phyloP scores from a whole-genome alignment of 2,888 invertebrate genomes.

The Agrochola litura region DNA sequence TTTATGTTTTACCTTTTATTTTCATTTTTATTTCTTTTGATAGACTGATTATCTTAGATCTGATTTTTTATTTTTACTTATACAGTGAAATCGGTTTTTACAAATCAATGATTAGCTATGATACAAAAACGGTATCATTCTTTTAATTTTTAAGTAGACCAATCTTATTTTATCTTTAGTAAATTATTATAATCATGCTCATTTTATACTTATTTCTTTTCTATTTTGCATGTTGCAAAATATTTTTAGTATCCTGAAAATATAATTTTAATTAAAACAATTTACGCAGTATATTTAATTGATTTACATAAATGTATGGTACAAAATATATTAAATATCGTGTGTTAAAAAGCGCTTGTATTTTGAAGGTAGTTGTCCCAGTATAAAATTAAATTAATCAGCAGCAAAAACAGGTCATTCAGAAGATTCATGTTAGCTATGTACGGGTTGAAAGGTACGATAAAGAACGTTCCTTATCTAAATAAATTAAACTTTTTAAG shows the following conservation, averaged over 20 bases:
- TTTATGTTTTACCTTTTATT: conserved; percentile 23
- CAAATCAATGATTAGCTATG: neutral
- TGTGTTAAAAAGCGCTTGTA: conserved; percentile 3
- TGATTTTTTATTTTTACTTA: conserved; percentile 46
- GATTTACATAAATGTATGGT: conserved; percentile 6
- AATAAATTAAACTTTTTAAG: neutral
- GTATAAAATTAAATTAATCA: neutral
- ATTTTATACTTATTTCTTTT: conserved; percentile 11
- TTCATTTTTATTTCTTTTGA: conserved; percentile 36
- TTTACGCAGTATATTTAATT: neutral
- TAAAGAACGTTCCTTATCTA: neutral
- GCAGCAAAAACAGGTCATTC: neutral
- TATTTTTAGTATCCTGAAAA: conserved; percentile 13
- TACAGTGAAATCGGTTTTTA: conserved; percentile 10
- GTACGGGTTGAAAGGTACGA: neutral
- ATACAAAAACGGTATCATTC: conserved; percentile 14
- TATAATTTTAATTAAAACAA: neutral
- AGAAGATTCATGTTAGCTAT: neutral
- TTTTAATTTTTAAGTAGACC: conserved; percentile 68
- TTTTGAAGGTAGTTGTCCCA: neutral
- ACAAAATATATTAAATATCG: conserved; percentile 24
- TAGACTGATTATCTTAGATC: conserved; percentile 68
- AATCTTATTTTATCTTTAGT: conserved; percentile 55
- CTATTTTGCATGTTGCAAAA: neutral
- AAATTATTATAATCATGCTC: conserved; percentile 32